A percentile compares a stretch with the other conserved stretches of the same genome.
These are phyloP conservation scores for Rana temporaria DNA, from an alignment of 2,113 vertebrate genomes.

Conservation along the genomic window DNA sequence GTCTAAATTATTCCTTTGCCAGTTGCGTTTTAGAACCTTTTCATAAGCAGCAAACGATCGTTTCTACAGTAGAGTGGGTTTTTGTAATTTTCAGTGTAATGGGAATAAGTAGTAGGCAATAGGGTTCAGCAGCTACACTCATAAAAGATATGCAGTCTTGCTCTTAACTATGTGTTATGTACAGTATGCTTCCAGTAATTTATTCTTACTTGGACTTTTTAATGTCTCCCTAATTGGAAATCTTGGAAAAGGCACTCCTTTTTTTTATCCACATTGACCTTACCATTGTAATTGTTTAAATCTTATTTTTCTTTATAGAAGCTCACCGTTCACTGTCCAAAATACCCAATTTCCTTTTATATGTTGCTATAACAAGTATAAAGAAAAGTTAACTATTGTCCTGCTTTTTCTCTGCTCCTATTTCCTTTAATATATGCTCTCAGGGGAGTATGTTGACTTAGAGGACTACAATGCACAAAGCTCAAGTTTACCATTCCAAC, in stretches of 20 bases:
- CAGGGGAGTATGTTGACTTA: too few relatives aligned
- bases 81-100: conserved; percentile 39
- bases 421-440: neutral
- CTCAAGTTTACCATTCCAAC: too few relatives aligned
- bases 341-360: neutral
- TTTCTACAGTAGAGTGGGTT: conserved; percentile 43
- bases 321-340: neutral
- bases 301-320: neutral
- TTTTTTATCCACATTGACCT: conserved; percentile 35
- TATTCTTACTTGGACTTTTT: conserved; percentile 38
- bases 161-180: conserved; percentile 40
- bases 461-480: too few relatives aligned
- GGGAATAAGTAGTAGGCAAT: conserved; percentile 34
- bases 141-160: conserved; percentile 28
- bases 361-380: neutral
- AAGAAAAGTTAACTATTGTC: neutral
- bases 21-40: conserved; percentile 21
- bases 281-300: conserved; percentile 43
- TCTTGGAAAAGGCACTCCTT: conserved; percentile 37
- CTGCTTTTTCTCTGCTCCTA: too few relatives aligned
- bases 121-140: conserved; percentile 39
- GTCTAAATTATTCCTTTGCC: conserved; percentile 9
- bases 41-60: conserved; percentile 12
- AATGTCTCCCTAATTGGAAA: conserved; percentile 50
- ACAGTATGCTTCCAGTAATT: conserved; percentile 29